Conservation (phyloP, 2,888 invertebrate genomes). For the Gasteruption jaculator region DNA sequence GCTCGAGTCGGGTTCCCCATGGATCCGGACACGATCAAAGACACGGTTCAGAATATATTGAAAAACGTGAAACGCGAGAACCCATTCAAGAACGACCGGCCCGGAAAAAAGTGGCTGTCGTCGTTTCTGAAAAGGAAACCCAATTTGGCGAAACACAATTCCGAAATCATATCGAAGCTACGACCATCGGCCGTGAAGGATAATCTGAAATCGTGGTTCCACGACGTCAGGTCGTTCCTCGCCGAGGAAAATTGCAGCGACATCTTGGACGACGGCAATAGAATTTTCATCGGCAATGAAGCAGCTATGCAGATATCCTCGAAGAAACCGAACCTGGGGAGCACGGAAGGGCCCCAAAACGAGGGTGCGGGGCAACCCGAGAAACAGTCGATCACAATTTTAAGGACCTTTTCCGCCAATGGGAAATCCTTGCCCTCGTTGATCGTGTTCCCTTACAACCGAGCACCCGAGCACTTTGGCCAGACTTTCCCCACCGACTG, state of each 20-base stretch:
- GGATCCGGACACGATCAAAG: constrained; percentile 15
- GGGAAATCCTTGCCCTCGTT: background rate
- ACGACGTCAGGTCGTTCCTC: background rate
- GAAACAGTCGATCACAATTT: too few relatives aligned
- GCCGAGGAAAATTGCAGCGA: too few relatives aligned
- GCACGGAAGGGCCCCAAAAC: too few relatives aligned
- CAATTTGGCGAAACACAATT: constrained; percentile 11
- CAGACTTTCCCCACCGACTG: background rate
- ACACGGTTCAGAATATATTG: constrained; percentile 15
- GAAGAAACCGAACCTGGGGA: too few relatives aligned
- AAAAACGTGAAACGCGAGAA: constrained; percentile 7
- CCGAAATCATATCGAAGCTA: constrained; percentile 11
- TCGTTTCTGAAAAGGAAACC: constrained; percentile 16
- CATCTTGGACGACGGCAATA: too few relatives aligned
- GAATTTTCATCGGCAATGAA: too few relatives aligned
- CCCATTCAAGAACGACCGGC: constrained; percentile 11
- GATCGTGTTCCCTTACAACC: background rate
- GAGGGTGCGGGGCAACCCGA: too few relatives aligned
- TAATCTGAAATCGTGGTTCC: constrained; percentile 4
- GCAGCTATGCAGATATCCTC: too few relatives aligned
- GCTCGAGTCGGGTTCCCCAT: constrained; percentile 16
- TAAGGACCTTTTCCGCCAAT: too few relatives aligned
- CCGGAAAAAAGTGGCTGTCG: constrained; percentile 17
- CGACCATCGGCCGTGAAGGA: constrained; percentile 12
- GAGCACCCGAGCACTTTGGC: background rate